Evolutionary conservation across 2,113 vertebrate species (phyloP).

Genomic region (Silurus glanis): DNA sequence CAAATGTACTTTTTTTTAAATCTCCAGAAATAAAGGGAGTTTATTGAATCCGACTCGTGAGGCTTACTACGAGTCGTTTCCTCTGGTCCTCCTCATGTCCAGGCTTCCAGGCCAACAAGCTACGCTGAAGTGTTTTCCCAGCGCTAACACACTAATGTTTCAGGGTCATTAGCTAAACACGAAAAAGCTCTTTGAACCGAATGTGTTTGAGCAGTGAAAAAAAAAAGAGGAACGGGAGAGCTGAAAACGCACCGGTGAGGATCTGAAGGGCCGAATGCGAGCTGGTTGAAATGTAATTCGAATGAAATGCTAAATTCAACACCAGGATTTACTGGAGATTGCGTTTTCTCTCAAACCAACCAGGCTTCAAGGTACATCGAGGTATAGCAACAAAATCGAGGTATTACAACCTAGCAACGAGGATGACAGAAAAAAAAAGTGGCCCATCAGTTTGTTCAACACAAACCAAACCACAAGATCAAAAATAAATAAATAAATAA

Average conservation of each 20-base stretch:
- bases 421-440: neutral
- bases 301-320: too few relatives aligned
- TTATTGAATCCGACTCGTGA: too few relatives aligned
- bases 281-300: too few relatives aligned
- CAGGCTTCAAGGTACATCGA: too few relatives aligned
- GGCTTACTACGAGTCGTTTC: neutral
- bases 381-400: too few relatives aligned
- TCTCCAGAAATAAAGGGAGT: neutral
- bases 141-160: conserved; percentile 28
- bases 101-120: neutral
- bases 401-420: neutral
- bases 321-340: too few relatives aligned
- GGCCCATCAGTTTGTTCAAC: neutral
- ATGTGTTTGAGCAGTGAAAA: conserved; percentile 43
- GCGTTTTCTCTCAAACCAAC: too few relatives aligned
- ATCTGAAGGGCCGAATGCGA: too few relatives aligned
- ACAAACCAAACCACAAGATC: neutral
- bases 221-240: too few relatives aligned
- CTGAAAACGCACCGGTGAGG: too few relatives aligned
- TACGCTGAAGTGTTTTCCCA: conserved; percentile 20
- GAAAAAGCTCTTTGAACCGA: neutral
- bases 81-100: neutral
- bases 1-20: neutral
- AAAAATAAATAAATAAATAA: neutral
- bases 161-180: conserved; percentile 14